Percentiles rank a stretch among this genome's conserved stretches.
phyloP scores from a whole-genome alignment of 2,113 vertebrate genomes.

The Hydrolagus affinis region DNA sequence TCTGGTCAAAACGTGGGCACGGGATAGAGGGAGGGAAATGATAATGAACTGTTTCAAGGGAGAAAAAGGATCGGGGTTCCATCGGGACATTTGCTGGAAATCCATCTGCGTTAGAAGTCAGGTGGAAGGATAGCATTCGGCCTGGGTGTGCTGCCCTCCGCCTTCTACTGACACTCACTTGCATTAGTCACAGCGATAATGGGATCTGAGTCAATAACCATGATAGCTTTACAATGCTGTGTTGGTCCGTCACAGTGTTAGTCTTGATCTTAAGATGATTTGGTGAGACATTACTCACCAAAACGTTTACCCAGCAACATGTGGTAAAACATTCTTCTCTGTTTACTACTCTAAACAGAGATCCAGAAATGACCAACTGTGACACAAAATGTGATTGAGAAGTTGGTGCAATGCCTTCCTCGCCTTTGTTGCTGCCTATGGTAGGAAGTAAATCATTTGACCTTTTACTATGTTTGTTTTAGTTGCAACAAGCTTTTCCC shows the following conservation, averaged over 20 bases:
- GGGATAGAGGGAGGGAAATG: no score
- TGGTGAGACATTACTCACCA: neutral
- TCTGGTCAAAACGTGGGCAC: no score
- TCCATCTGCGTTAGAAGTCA: no score
- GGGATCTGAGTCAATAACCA: neutral
- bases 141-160: no score
- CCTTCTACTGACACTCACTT: no score
- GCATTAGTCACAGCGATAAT: neutral
- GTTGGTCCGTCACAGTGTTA: neutral
- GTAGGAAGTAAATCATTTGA: conserved; percentile 23
- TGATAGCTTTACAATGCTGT: neutral
- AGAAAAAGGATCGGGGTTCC: no score
- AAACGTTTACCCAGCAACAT: neutral
- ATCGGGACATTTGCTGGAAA: no score
- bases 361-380: neutral
- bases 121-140: no score
- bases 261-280: neutral
- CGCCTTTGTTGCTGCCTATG: conserved; percentile 14
- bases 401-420: neutral
- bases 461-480: conserved; percentile 18
- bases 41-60: no score
- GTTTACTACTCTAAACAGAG: neutral
- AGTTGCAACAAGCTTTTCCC: neutral
- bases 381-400: conserved; percentile 22
- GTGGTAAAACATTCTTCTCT: neutral